Evolutionary conservation across 2,888 invertebrate species (phyloP).

Genomic region (Himalopsyche japonica): DNA sequence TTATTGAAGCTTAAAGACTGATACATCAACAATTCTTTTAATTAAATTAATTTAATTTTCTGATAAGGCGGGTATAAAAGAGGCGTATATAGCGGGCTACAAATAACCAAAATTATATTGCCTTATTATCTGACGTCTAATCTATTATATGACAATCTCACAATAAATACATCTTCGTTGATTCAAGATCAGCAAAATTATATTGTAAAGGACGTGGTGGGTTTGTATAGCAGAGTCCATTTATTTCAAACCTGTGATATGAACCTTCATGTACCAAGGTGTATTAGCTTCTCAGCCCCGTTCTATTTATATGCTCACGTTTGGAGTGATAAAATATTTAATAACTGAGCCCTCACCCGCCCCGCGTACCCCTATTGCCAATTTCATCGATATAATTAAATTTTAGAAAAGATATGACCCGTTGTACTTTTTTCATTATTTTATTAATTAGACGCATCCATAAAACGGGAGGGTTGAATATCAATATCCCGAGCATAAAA

Average conservation of each 20-base stretch:
- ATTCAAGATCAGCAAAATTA: too few species aligned
- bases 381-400: conserved; percentile 37
- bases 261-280: not conserved
- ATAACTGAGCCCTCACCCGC: conserved; percentile 52
- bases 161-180: too few species aligned
- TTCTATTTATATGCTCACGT: not conserved
- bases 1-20: too few species aligned
- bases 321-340: conserved; percentile 61
- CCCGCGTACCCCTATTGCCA: conserved; percentile 1
- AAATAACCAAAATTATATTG: too few species aligned
- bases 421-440: conserved; percentile 32
- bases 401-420: conserved; percentile 15
- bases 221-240: too few species aligned
- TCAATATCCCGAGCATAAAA: not conserved
- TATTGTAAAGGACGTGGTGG: too few species aligned
- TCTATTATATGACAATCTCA: too few species aligned
- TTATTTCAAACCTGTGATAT: not conserved
- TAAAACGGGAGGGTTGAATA: not conserved
- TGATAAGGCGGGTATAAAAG: too few species aligned
- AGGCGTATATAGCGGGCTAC: too few species aligned
- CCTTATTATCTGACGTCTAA: too few species aligned
- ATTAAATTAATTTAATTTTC: too few species aligned
- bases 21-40: too few species aligned
- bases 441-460: conserved; percentile 34
- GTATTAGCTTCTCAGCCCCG: not conserved